Conservation (phyloP, 2,113 vertebrate species). For the Notiomystis cincta region DNA sequence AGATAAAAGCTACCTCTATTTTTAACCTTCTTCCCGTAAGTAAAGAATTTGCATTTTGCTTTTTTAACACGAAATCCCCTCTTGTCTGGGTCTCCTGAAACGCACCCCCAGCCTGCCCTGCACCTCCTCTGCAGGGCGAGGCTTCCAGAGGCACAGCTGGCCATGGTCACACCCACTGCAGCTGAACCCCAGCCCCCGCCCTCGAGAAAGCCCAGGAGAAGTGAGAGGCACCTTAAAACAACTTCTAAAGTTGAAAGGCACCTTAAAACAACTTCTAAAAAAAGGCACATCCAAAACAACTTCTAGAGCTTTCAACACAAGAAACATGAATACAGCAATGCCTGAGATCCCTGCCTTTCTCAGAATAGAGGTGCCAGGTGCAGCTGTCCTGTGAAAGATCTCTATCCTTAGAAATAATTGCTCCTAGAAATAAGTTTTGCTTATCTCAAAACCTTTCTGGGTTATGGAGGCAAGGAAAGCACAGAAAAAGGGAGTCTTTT, state of each 20-base stretch:
- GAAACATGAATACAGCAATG: rapidly evolving
- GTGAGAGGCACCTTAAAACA: neutral
- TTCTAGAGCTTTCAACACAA: neutral
- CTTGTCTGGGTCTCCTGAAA: neutral
- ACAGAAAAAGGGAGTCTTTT: neutral
- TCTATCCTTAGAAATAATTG: neutral
- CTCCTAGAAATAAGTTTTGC: neutral
- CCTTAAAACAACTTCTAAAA: neutral
- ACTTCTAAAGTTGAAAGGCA: neutral
- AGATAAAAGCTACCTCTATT: neutral
- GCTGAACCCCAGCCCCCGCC: neutral
- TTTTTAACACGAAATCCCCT: neutral
- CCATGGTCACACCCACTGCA: neutral
- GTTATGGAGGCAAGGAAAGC: neutral
- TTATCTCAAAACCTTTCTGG: neutral
- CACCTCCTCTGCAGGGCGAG: neutral
- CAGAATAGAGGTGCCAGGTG: neutral
- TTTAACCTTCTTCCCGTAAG: neutral
- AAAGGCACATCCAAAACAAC: neutral
- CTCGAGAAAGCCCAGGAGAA: neutral
- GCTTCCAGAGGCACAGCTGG: neutral
- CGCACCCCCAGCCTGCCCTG: no score
- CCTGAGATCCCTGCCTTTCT: neutral
- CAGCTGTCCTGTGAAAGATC: neutral
- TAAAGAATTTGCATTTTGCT: neutral